Evolutionary conservation across 2,797 vertebrate genomes (phyloP).

Genomic region (Lateolabrax maculatus): DNA sequence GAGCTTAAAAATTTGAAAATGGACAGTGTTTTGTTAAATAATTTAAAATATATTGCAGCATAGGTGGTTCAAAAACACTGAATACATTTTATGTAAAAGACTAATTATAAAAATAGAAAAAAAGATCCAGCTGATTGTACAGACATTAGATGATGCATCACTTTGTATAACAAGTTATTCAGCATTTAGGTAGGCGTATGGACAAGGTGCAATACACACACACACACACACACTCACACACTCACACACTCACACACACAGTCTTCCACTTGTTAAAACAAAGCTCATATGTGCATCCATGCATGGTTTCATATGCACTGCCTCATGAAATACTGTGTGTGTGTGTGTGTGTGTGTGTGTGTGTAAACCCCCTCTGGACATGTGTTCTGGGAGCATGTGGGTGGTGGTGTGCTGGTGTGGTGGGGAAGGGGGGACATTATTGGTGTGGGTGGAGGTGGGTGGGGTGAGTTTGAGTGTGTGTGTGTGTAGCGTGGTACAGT

Average conservation of each 20-base stretch:
- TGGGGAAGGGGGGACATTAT: slow-evolving; percentile 44
- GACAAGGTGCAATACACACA: slow-evolving; percentile 1
- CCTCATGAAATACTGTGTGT: slow-evolving; percentile 27
- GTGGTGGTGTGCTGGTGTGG: slow-evolving; percentile 39
- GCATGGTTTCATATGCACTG: slow-evolving; percentile 30
- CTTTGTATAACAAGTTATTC: background rate
- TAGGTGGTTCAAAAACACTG: background rate
- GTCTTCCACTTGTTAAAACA: slow-evolving; percentile 33
- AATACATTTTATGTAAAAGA: background rate
- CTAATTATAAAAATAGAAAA: no score
- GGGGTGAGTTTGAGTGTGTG: slow-evolving; percentile 28
- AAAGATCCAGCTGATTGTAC: background rate
- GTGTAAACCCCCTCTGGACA: slow-evolving; percentile 18
- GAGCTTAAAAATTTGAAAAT: background rate
- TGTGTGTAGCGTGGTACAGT: slow-evolving; percentile 62
- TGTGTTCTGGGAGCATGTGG: slow-evolving; percentile 50
- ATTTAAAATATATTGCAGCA: background rate
- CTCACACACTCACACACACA: slow-evolving; percentile 11
- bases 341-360: slow-evolving; percentile 33
- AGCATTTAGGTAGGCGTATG: background rate
- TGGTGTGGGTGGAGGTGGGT: slow-evolving; percentile 20
- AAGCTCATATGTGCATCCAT: slow-evolving; percentile 58
- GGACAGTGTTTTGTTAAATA: background rate
- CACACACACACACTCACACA: slow-evolving; percentile 26
- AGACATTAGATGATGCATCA: background rate